Evolutionary conservation across 2,888 invertebrate genomes (phyloP).

Genomic region (Aspidapion aeneum): DNA sequence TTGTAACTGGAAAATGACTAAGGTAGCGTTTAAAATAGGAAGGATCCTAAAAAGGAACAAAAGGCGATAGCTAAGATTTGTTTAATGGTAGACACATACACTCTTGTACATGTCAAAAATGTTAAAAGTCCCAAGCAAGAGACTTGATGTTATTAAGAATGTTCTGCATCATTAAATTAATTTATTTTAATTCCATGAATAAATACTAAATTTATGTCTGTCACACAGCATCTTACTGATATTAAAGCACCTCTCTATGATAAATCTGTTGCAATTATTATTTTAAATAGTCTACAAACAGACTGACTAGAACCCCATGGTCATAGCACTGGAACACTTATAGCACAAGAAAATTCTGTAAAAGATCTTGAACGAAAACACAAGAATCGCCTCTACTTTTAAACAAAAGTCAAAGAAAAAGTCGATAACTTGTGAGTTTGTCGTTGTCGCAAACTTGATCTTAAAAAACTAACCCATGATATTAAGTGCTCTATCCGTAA

Average conservation of each 20-base stretch:
- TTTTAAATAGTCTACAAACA: not conserved
- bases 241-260: not conserved
- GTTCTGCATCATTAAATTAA: not conserved
- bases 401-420: not conserved
- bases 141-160: not conserved
- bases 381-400: no score
- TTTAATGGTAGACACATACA: not conserved
- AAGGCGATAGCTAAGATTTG: not conserved
- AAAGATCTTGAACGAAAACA: no score
- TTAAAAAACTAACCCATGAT: no score
- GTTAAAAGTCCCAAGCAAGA: not conserved
- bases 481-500: no score
- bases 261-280: constrained; percentile 1
- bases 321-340: not conserved
- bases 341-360: no score
- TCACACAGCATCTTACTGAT: not conserved
- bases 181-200: not conserved
- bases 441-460: no score
- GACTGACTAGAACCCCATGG: constrained; percentile 2
- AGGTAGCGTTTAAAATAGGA: not conserved
- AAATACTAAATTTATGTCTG: not conserved
- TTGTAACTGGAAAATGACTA: not conserved
- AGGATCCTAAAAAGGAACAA: not conserved
- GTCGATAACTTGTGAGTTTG: not conserved
- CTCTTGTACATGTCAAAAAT: not conserved